These are phyloP conservation scores for Clarias platycephalus DNA, from an alignment of 2,797 vertebrate genomes.

Conservation along the genomic window DNA sequence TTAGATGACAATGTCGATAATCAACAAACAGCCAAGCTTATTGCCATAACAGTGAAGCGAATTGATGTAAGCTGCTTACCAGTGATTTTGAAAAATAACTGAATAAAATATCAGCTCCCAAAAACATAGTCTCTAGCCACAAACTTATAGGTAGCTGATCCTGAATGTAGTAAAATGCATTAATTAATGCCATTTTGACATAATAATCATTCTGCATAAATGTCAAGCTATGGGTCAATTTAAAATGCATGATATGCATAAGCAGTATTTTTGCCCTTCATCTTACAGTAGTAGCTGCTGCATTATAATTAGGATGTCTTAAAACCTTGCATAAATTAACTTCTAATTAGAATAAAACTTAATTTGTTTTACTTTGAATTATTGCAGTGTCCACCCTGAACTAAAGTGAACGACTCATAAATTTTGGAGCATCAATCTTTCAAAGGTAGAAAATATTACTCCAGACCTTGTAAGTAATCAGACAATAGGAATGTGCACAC, in stretches of 20 bases:
- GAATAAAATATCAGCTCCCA: slow-evolving; percentile 53
- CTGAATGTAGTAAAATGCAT: slow-evolving; percentile 44
- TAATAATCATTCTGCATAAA: slow-evolving; percentile 46
- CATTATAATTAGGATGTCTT: slow-evolving; percentile 15
- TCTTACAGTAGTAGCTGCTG: slow-evolving; percentile 19
- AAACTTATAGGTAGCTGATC: neutral
- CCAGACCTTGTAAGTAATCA: neutral
- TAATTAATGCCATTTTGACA: slow-evolving; percentile 41
- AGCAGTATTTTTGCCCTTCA: slow-evolving; percentile 19
- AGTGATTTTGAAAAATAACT: slow-evolving; percentile 59
- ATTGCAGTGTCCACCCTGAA: neutral
- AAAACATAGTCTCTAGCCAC: slow-evolving; percentile 61
- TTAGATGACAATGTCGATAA: slow-evolving; percentile 63
- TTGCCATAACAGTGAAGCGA: slow-evolving; percentile 67
- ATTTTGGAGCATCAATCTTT: neutral
- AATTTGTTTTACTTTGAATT: slow-evolving; percentile 25
- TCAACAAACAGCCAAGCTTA: slow-evolving; percentile 61
- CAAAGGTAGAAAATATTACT: slow-evolving; percentile 16
- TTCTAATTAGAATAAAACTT: slow-evolving; percentile 24
- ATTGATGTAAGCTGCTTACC: slow-evolving; percentile 63
- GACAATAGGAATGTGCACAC: neutral
- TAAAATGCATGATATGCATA: slow-evolving; percentile 28
- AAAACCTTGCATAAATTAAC: slow-evolving; percentile 26
- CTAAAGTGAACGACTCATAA: neutral
- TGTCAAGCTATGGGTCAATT: slow-evolving; percentile 36